Conservation (phyloP, 2,113 vertebrate genomes). For the Heterocephalus glaber region DNA sequence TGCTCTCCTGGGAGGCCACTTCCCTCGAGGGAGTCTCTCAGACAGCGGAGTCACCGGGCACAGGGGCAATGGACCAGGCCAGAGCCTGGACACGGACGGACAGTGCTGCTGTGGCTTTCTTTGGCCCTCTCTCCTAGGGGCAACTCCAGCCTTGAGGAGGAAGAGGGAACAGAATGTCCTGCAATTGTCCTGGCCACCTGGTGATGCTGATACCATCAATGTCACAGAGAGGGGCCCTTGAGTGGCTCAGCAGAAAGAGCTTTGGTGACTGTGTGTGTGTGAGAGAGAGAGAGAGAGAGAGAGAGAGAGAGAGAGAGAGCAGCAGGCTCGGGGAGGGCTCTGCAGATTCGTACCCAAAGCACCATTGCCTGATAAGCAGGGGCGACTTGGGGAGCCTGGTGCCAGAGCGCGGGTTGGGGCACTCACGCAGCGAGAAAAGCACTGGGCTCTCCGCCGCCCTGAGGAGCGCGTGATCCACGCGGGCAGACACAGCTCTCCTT, state of each 20-base stretch:
- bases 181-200: too few species aligned
- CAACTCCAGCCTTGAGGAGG: not conserved
- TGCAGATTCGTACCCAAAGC: not conserved
- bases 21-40: not conserved
- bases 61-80: too few species aligned
- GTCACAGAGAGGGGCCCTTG: not conserved
- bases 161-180: not conserved
- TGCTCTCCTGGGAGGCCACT: not conserved
- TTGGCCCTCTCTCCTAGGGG: not conserved
- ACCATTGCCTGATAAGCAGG: not conserved
- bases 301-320: too few species aligned
- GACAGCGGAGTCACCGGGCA: not conserved
- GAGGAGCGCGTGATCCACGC: not conserved
- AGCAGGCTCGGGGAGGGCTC: not conserved
- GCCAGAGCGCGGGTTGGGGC: not conserved
- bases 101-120: not conserved
- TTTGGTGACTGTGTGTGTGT: not conserved
- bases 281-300: rapidly evolving
- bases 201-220: not conserved
- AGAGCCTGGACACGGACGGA: not conserved
- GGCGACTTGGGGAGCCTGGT: not conserved
- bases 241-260: not conserved
- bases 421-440: not conserved
- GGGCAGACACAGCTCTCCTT: not conserved
- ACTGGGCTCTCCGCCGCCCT: too few species aligned